Conservation (phyloP, 1,140 invertebrate genomes). For the Eufriesea mexicana region DNA sequence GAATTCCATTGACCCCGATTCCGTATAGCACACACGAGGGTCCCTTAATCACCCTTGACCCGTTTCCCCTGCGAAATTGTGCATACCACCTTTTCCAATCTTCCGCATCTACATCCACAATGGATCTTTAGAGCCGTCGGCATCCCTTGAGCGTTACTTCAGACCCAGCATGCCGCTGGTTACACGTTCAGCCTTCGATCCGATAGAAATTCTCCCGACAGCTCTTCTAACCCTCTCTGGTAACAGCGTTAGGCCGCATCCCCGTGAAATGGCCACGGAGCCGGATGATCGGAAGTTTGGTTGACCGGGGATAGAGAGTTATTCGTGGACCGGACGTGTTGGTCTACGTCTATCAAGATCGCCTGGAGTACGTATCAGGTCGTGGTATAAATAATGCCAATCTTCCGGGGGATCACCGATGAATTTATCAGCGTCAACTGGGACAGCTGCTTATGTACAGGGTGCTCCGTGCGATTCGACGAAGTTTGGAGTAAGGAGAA, state of each 20-base stretch:
- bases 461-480: too few species aligned
- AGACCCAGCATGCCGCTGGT: not conserved
- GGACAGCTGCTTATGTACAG: not conserved
- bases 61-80: slow-evolving; percentile 50
- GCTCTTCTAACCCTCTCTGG: not conserved
- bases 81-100: slow-evolving; percentile 56
- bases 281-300: not conserved
- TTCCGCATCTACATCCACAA: slow-evolving; percentile 47
- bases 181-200: slow-evolving; percentile 20
- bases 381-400: slow-evolving; percentile 3
- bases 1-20: slow-evolving; percentile 66
- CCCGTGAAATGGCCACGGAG: not conserved
- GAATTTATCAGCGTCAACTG: not conserved
- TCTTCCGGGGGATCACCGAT: not conserved
- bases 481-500: too few species aligned
- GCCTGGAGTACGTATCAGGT: too few species aligned
- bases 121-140: slow-evolving; percentile 15
- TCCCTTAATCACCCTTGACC: slow-evolving; percentile 69
- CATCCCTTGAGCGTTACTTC: slow-evolving; percentile 12
- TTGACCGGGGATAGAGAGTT: slow-evolving; percentile 1
- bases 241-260: not conserved
- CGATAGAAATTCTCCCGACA: slow-evolving; percentile 1
- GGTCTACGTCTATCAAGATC: too few species aligned
- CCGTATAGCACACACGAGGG: slow-evolving; percentile 27
- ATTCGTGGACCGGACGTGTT: not conserved